phyloP scores from a whole-genome alignment of 1,140 invertebrate species.

The Lethrus apterus region DNA sequence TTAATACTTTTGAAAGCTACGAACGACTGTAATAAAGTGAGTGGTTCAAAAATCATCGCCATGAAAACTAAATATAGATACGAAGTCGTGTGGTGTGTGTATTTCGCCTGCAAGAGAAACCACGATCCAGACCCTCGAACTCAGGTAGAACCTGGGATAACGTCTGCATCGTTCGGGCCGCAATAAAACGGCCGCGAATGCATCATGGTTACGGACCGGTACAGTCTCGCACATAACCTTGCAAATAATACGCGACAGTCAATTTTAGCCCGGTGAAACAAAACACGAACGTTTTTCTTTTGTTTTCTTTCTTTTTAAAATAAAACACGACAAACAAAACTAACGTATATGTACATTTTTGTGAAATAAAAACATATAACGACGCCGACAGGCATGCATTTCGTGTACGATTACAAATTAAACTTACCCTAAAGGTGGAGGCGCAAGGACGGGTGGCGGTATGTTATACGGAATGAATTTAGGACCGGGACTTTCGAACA shows the following conservation, averaged over 20 bases:
- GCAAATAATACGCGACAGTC: too few relatives aligned
- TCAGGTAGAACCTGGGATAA: slow-evolving; percentile 6
- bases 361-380: too few relatives aligned
- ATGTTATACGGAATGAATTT: slow-evolving; percentile 11
- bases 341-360: too few relatives aligned
- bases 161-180: slow-evolving; percentile 1
- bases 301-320: too few relatives aligned
- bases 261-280: too few relatives aligned
- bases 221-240: slow-evolving; percentile 10
- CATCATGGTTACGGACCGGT: too few relatives aligned
- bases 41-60: neutral
- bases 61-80: neutral
- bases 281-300: too few relatives aligned
- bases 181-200: too few relatives aligned
- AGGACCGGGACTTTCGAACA: slow-evolving; percentile 7
- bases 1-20: neutral
- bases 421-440: slow-evolving; percentile 12
- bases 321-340: too few relatives aligned
- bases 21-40: neutral
- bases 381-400: too few relatives aligned
- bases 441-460: slow-evolving; percentile 8
- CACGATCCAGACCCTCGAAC: neutral
- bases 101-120: slow-evolving; percentile 1
- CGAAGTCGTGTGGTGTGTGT: neutral
- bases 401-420: too few relatives aligned